These are phyloP conservation scores for Mycalesis mineus DNA, from an alignment of 2,888 invertebrate species.

Conservation along the genomic window DNA sequence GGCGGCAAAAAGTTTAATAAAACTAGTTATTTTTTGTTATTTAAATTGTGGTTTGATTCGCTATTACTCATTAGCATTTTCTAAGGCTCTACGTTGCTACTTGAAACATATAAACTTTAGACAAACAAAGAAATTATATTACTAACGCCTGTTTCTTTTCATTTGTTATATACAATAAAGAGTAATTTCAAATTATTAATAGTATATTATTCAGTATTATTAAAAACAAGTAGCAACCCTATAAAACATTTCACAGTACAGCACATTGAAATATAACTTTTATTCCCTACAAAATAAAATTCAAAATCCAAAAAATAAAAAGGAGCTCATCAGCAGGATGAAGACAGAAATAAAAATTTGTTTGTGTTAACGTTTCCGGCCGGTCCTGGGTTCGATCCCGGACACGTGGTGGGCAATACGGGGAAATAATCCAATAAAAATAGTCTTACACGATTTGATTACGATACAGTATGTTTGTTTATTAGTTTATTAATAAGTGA, in stretches of 20 bases:
- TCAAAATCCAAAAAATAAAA: constrained; percentile 8
- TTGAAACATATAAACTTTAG: too few relatives aligned
- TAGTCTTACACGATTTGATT: constrained; percentile 61
- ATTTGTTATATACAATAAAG: too few relatives aligned
- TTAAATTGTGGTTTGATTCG: too few relatives aligned
- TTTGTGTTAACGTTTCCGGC: constrained; percentile 75
- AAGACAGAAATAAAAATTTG: constrained; percentile 75
- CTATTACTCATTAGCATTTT: too few relatives aligned
- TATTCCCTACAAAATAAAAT: constrained; percentile 17
- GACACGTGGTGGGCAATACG: constrained; percentile 69
- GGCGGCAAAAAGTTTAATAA: too few relatives aligned
- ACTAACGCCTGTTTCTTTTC: too few relatives aligned
- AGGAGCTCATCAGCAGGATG: constrained; percentile 44
- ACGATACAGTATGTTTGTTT: constrained; percentile 36
- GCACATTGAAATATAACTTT: background rate
- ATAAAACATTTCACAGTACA: background rate
- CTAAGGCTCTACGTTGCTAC: too few relatives aligned
- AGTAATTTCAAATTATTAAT: too few relatives aligned
- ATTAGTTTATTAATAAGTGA: background rate
- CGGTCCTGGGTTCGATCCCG: constrained; percentile 59
- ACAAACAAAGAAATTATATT: too few relatives aligned
- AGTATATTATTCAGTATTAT: too few relatives aligned
- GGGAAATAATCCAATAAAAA: constrained; percentile 71
- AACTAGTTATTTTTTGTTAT: too few relatives aligned
- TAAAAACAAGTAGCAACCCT: background rate